phyloP scores from a whole-genome alignment of 2,888 invertebrate genomes.

The Dryadula phaetusa region DNA sequence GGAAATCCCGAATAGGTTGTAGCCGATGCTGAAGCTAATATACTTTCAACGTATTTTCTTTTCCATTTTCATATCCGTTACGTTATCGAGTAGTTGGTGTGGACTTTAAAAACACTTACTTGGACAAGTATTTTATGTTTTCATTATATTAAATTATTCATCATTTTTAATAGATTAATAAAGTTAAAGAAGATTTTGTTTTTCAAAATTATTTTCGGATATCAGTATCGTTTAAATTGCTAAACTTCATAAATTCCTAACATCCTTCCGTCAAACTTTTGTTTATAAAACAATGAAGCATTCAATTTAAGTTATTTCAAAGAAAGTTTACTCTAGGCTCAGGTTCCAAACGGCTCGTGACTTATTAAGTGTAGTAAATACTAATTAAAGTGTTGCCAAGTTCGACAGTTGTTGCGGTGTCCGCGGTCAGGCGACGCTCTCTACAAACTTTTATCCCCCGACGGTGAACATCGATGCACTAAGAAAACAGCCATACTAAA shows the following conservation, averaged over 20 bases:
- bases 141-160: conserved; percentile 15
- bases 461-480: conserved; percentile 54
- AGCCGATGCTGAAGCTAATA: conserved; percentile 72
- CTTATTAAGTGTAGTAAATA: conserved; percentile 59
- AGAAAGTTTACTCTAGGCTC: conserved; percentile 46
- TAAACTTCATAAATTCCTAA: conserved; percentile 49
- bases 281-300: conserved; percentile 48
- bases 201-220: background rate
- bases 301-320: conserved; percentile 49
- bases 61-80: conserved; percentile 57
- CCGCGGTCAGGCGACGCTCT: conserved; percentile 57
- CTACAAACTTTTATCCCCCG: conserved; percentile 65
- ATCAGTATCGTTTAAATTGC: conserved; percentile 2
- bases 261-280: conserved; percentile 53
- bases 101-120: conserved; percentile 41
- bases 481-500: conserved; percentile 52
- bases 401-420: conserved; percentile 59
- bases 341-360: conserved; percentile 52
- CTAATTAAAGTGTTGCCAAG: conserved; percentile 72
- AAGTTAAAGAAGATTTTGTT: background rate
- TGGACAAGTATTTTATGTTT: conserved; percentile 4
- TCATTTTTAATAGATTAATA: background rate
- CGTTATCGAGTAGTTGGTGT: conserved; percentile 52
- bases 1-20: conserved; percentile 80
- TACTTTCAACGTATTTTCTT: conserved; percentile 64